These are phyloP conservation scores for Geranospiza caerulescens DNA, from an alignment of 2,797 vertebrate species.

Conservation along the genomic window DNA sequence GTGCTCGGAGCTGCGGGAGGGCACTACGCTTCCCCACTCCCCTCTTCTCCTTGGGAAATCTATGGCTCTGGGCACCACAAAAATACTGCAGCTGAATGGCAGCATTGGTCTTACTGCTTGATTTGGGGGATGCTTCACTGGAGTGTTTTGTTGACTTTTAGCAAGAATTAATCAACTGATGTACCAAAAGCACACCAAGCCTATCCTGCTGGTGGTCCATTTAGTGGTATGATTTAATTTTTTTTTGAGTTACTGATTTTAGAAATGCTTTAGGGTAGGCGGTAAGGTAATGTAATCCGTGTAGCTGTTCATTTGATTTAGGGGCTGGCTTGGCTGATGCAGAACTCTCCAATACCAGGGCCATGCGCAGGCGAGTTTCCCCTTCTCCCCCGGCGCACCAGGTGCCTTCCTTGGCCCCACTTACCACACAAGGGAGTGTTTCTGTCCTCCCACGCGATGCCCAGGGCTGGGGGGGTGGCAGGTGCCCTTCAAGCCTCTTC, in stretches of 20 bases:
- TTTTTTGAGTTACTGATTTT: not conserved
- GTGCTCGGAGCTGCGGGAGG: not conserved
- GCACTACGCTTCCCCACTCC: not conserved
- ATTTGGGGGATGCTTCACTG: not conserved
- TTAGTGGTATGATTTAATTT: not conserved
- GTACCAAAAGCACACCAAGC: not conserved
- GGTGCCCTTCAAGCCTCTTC: not conserved
- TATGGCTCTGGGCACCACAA: fast-evolving
- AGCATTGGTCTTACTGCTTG: not conserved
- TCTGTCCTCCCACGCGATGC: fast-evolving
- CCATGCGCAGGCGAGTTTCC: not conserved
- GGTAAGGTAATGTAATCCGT: not conserved
- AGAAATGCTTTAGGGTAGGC: not conserved
- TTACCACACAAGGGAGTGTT: not conserved
- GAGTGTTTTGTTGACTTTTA: not conserved
- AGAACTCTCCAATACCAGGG: fast-evolving
- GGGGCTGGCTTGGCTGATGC: not conserved
- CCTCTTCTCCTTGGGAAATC: not conserved
- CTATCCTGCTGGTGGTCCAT: not conserved
- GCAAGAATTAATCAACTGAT: not conserved
- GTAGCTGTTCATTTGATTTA: not conserved
- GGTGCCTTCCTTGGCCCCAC: not conserved
- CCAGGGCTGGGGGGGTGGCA: fast-evolving
- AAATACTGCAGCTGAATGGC: not conserved
- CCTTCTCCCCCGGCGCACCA: not conserved